Conservation (phyloP, 2,113 vertebrate genomes). For the Tachysurus vachellii region DNA sequence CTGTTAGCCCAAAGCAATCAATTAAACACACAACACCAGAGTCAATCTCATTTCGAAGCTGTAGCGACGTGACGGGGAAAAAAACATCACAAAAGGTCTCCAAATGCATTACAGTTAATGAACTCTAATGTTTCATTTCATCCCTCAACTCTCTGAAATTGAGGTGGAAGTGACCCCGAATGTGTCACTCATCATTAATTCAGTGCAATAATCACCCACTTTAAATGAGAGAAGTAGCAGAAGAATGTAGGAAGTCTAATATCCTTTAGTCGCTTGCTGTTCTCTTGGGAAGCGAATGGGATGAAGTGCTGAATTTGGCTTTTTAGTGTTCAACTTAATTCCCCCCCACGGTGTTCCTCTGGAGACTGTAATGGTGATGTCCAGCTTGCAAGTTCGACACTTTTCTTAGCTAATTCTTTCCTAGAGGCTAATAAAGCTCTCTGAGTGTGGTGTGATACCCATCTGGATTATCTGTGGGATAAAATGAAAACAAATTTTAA, state of each 20-base stretch:
- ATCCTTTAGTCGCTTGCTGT: neutral
- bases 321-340: conserved; percentile 1
- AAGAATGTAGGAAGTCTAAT: conserved; percentile 17
- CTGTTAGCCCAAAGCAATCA: conserved; percentile 22
- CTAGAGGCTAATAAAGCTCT: neutral
- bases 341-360: neutral
- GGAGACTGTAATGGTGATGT: conserved; percentile 3
- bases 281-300: conserved; percentile 2
- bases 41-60: conserved; percentile 20
- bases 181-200: conserved; percentile 35
- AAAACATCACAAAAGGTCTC: conserved; percentile 9
- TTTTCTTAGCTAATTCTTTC: conserved; percentile 15
- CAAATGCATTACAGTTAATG: conserved; percentile 25
- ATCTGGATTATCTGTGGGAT: neutral
- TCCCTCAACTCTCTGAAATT: conserved; percentile 18
- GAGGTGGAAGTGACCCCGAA: conserved; percentile 13
- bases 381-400: neutral
- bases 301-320: conserved; percentile 7
- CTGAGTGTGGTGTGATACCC: neutral
- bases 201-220: neutral
- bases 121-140: conserved; percentile 37
- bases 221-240: conserved; percentile 24
- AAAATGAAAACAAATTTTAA: neutral
- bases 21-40: conserved; percentile 20
- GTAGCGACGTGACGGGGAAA: neutral